Base-by-base conservation (phyloP, 2,797 vertebrate species). In the Eupleurogrammus muticus region DNA sequence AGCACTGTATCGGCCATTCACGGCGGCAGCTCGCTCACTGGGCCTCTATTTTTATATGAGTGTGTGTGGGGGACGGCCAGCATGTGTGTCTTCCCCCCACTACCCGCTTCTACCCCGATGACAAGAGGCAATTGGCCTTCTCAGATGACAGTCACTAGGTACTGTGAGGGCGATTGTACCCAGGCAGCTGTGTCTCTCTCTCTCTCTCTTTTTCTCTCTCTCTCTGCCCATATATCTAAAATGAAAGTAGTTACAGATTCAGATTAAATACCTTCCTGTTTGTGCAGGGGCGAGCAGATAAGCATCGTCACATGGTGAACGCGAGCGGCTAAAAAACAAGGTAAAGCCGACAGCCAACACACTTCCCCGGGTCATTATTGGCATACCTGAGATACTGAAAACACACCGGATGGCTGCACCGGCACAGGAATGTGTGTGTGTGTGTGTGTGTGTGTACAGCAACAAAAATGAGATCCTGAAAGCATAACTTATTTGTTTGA, bases 91-190 rank as follows among this genome's bases (percentile, higher is more conserved):
- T 75, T 51, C 77, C 71, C n/a, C 56, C 70, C 66, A 60, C 74
- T 44, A 51, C 73, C 69, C 40, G 53, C 71, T 83, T 85, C 68
- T 80, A 84, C 58, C 70, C 70, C 54, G 69, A 80, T 75, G 81
- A 89, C 88, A 84, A 80, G 82, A 82, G 59, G 81, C 81, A 81
- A 81, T 83, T 84, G 85, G 85, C 84, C 87, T 89, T 90, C 80
- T 87, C 82, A 82, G 70, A 85, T 87, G 83, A 89, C 87, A 81
- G 78, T 63, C 81, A 82, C 72, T 73, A 87, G 84, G 85, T 87
- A 86, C 73, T 82, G 64, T 83, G 82, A 87, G 72, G 66, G 64
- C 42, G 63, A 87, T 80, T 87, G 76, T 86, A 58, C 69, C 58
- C 53, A 7, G 52, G 78, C 85, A 87, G 82, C 87, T 87, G 77